A percentile compares a stretch with the other conserved stretches of the same genome.
phyloP scores from a whole-genome alignment of 2,888 invertebrate genomes.

The Agonopterix subpropinquella region DNA sequence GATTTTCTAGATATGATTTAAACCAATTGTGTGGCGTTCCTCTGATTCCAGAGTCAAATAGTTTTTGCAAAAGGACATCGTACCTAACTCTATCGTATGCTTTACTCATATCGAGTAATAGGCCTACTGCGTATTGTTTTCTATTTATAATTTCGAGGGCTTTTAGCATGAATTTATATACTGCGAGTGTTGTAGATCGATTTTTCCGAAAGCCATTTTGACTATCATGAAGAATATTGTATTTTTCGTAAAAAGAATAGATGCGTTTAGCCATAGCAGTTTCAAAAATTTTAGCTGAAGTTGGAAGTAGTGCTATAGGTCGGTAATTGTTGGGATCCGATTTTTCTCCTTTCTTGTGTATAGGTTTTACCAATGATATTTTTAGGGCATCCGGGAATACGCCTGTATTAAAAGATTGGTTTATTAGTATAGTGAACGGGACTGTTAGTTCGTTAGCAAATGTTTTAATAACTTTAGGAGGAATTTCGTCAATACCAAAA shows the following conservation, averaged over 20 bases:
- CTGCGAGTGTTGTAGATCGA: conserved; percentile 8
- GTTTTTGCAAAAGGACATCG: too few relatives aligned
- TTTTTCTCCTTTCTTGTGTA: too few relatives aligned
- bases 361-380: too few relatives aligned
- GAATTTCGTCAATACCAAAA: conserved; percentile 8
- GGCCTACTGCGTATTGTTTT: conserved; percentile 12
- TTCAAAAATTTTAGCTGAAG: conserved; percentile 12
- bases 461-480: conserved; percentile 1
- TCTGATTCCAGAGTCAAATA: conserved; percentile 13
- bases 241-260: conserved; percentile 11
- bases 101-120: conserved; percentile 17
- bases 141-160: conserved; percentile 4
- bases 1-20: conserved; percentile 9
- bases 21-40: conserved; percentile 12
- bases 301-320: conserved; percentile 9
- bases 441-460: conserved; percentile 1
- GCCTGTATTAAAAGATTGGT: too few relatives aligned
- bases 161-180: conserved; percentile 4
- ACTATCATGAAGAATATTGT: too few relatives aligned
- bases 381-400: too few relatives aligned
- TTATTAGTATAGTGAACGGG: conserved; percentile 11
- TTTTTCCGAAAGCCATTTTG: too few relatives aligned
- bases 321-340: too few relatives aligned
- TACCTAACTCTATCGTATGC: conserved; percentile 19
- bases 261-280: conserved; percentile 9